phyloP scores from a whole-genome alignment of 2,113 vertebrate genomes.

The Lipophrys pholis region DNA sequence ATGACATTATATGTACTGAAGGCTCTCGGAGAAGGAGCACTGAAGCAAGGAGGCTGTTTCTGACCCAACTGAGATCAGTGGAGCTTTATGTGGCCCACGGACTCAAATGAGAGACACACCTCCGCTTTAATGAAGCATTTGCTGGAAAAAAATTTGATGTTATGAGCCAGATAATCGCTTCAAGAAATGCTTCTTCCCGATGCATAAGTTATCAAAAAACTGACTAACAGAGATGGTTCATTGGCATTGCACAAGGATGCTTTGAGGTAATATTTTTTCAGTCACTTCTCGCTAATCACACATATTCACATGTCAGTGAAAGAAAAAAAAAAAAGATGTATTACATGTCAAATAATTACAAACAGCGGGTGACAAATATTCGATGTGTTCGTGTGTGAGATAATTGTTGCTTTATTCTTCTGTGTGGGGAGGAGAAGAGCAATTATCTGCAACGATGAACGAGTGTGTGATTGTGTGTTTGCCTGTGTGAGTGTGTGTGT shows the following conservation, averaged over 20 bases:
- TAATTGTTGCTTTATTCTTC: conserved; percentile 28
- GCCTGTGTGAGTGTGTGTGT: not conserved
- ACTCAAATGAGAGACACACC: too few species aligned
- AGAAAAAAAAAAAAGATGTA: conserved; percentile 12
- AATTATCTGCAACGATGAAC: conserved; percentile 6
- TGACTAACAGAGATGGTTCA: too few species aligned
- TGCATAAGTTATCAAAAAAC: too few species aligned
- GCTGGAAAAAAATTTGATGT: too few species aligned
- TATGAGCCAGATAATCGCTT: too few species aligned
- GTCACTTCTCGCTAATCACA: conserved; percentile 28
- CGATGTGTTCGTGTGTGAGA: not conserved
- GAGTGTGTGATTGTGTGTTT: conserved; percentile 3
- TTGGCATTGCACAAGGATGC: conserved; percentile 8
- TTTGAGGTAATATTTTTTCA: conserved; percentile 20
- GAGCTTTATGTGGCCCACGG: too few species aligned
- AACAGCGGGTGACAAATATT: conserved; percentile 12
- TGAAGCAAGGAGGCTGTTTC: too few species aligned
- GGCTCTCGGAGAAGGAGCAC: too few species aligned
- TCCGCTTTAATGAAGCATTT: too few species aligned
- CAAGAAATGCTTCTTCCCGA: too few species aligned
- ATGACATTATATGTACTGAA: too few species aligned
- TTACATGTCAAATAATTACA: conserved; percentile 27
- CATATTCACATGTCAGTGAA: conserved; percentile 10
- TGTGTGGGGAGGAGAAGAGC: conserved; percentile 8
- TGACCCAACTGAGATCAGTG: too few species aligned